Evolutionary conservation across 1,140 invertebrate species (phyloP), one percentile per base, ranked within the genome.

Genomic region (Akabosia matsudoensis): DNA sequence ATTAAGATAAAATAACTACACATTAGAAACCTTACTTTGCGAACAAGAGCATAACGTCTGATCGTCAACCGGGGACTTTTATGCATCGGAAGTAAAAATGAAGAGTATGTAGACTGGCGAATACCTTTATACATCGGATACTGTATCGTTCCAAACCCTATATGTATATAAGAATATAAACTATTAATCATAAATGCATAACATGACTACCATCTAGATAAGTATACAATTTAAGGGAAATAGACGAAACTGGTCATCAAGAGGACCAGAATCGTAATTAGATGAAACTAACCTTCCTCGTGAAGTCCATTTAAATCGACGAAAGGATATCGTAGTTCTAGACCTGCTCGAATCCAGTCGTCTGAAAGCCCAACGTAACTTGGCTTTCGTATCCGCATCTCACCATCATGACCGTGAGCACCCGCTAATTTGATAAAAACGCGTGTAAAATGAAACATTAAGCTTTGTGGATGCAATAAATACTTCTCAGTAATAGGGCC

Each of bases 281-380:
- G 34, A 24, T 4, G 7, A 2, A 10, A 13, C 16, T 45, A 45
- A 73, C 71, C 71, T 54, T 74, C 45, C 30, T 45, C 73, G 18
- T 52, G 52, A 4, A 26, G 73, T 14, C 73, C 73, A 56, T 74
- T 74, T 10, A 74, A 45, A 26, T 74, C 73, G 22, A 74, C 73
- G 16, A 31, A 31, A 7, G 37, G 45, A 56, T 74, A 74, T 24
- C 73, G 45, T 4, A 74, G 3, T 74, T 74, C 73, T 16, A n/a
- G 28, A 3, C 73, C 73, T 13, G 45, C 73, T 52, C 52, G 1
- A 1, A 74, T 22, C 73, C 73, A 74, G n/a, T 74, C 52, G 18
- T 54, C 30, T 10, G 31, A 33, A 2, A 74, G 30, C 22, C 73
- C 73, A 4, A 74, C 24, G 30, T 54, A 52, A 54, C 30, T 33